Evolutionary conservation across 2,888 invertebrate species (phyloP), one percentile per base, ranked within the genome.

Genomic region (Ptychoptera albimana): DNA sequence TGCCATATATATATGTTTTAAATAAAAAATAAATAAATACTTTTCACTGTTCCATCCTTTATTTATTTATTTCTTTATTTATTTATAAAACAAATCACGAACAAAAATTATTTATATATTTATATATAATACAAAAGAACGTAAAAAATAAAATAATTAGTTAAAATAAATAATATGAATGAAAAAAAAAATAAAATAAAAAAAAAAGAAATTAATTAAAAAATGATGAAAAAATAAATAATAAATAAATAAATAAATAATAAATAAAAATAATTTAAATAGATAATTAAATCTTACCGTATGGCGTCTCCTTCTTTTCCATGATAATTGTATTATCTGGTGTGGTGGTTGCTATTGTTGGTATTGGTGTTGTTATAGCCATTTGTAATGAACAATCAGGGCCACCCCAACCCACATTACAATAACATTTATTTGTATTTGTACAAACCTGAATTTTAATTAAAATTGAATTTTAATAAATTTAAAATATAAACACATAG

Each of bases 281-380:
- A 45, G 39, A 46, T 5, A 23, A 23, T 5, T 23, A 23, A 23
- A 48, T 54, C 85, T 77, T 82, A 87, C 87, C 87, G 81, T 88
- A 88, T 74, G 85, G 84, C 72, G 86, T 87, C 75, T 85, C 86
- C 75, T 85, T 87, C 69, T 82, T 85, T 64, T 79, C 79, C 83
- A 84, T 81, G 64, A 74, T 73, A 56, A 72, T 71, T 53, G 66
- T 61, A 49, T 73, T 66, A 57, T 70, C 70, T 52, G 65, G 68
- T 46, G 76, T 73, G 34, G 78, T 76, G 48, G 75, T 75, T 49
- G 68, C 59, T 50, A 70, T 66, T 53, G 71, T 65, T 50, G 71
- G 68, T 42, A 55, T 54, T 10, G 68, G 63, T 42, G 78, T 77
- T 36, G 79, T 79, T 51, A 80, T 68, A 46, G 79, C 77, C 56